phyloP scores from a whole-genome alignment of 2,113 vertebrate species.

The Procavia capensis region DNA sequence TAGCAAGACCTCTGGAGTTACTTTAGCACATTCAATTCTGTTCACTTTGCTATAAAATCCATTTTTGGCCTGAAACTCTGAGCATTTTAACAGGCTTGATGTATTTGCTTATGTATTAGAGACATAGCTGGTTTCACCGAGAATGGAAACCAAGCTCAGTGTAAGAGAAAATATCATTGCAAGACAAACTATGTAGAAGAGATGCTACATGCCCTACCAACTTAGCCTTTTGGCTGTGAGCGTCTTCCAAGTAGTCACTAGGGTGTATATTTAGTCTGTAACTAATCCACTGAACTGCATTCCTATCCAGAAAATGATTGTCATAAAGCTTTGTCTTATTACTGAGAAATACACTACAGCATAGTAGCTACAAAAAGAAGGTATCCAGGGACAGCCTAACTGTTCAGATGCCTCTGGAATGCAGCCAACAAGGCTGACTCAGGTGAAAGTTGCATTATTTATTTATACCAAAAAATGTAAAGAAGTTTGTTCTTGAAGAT shows the following conservation, averaged over 20 bases:
- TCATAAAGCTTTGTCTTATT: slow-evolving; percentile 74
- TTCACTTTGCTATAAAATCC: slow-evolving; percentile 1
- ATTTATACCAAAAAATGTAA: slow-evolving; percentile 67
- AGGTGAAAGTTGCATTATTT: slow-evolving; percentile 74
- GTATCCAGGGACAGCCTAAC: slow-evolving; percentile 31
- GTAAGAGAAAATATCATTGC: slow-evolving; percentile 28
- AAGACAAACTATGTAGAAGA: slow-evolving; percentile 27
- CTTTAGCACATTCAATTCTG: not conserved
- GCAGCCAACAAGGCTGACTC: slow-evolving; percentile 45
- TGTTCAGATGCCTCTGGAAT: slow-evolving; percentile 43
- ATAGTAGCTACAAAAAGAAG: slow-evolving; percentile 58
- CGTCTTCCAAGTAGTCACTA: slow-evolving; percentile 68
- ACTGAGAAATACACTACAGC: slow-evolving; percentile 54
- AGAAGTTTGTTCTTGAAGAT: slow-evolving; percentile 58
- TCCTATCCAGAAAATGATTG: slow-evolving; percentile 70
- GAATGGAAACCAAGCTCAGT: not conserved
- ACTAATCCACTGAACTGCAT: slow-evolving; percentile 56
- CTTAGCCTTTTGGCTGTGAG: slow-evolving; percentile 47
- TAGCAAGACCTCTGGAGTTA: not conserved
- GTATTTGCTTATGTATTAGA: not conserved
- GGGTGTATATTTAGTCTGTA: slow-evolving; percentile 50
- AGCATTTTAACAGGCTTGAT: not conserved
- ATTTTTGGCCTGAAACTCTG: not conserved
- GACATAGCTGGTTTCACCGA: not conserved
- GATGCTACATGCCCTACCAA: not conserved